phyloP scores from a whole-genome alignment of 2,797 vertebrate species.

The Anolis apletophallus region DNA sequence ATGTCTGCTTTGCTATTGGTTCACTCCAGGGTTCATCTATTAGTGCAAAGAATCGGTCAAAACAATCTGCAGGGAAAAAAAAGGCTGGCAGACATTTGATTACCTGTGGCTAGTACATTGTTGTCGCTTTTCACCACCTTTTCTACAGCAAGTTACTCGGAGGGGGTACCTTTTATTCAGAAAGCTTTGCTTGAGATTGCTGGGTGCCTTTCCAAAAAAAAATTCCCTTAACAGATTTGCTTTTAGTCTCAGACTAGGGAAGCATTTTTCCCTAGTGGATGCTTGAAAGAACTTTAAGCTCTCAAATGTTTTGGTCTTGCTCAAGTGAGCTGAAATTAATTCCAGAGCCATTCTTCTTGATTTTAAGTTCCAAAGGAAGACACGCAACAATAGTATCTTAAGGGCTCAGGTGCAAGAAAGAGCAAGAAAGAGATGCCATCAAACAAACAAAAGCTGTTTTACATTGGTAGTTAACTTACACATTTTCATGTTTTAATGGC shows the following conservation, averaged over 20 bases:
- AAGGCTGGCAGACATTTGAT: conserved; percentile 44
- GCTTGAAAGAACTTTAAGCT: conserved; percentile 57
- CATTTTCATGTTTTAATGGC: conserved; percentile 32
- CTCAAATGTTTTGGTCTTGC: conserved; percentile 34
- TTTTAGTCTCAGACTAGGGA: conserved; percentile 50
- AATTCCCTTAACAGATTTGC: conserved; percentile 56
- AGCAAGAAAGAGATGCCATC: conserved; percentile 51
- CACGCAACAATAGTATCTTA: conserved; percentile 29
- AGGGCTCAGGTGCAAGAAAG: conserved; percentile 48
- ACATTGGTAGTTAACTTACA: background rate
- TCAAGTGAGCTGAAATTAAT: conserved; percentile 64
- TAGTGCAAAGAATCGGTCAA: conserved; percentile 46
- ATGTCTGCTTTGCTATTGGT: conserved; percentile 47
- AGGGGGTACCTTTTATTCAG: conserved; percentile 45
- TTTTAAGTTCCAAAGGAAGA: conserved; percentile 57
- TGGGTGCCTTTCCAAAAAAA: conserved; percentile 52
- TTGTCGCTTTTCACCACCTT: conserved; percentile 48
- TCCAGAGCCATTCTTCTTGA: conserved; percentile 60
- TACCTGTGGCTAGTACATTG: conserved; percentile 51
- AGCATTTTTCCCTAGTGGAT: conserved; percentile 30
- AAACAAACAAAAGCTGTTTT: conserved; percentile 40
- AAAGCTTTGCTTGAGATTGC: conserved; percentile 9
- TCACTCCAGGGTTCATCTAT: conserved; percentile 56
- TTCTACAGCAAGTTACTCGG: conserved; percentile 45
- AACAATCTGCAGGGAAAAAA: conserved; percentile 57